Percentiles rank a stretch among this genome's conserved stretches.
phyloP scores from a whole-genome alignment of 2,888 invertebrate species.

The Sinopyrophorus schimmeli region DNA sequence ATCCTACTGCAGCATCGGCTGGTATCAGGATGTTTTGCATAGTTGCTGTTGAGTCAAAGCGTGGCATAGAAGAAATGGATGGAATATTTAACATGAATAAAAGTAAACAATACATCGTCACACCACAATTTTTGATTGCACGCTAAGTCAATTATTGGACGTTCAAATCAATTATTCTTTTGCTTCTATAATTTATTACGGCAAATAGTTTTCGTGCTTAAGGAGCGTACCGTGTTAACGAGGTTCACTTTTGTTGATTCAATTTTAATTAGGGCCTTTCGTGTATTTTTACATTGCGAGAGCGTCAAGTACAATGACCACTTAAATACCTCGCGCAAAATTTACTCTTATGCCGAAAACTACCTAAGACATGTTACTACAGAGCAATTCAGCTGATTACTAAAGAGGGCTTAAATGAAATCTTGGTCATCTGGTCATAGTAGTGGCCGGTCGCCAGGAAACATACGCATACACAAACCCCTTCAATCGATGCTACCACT shows the following conservation, averaged over 20 bases:
- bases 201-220: constrained; percentile 35
- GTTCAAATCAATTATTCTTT: constrained; percentile 37
- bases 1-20: constrained; percentile 79
- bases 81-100: constrained; percentile 38
- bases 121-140: constrained; percentile 7
- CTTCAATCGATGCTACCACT: constrained; percentile 39
- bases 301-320: constrained; percentile 9
- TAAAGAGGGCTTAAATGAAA: constrained; percentile 24
- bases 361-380: constrained; percentile 11
- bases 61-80: constrained; percentile 63
- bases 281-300: constrained; percentile 12
- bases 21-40: constrained; percentile 83
- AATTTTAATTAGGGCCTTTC: constrained; percentile 18
- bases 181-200: constrained; percentile 37
- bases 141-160: constrained; percentile 17
- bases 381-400: constrained; percentile 23
- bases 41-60: constrained; percentile 81
- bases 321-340: constrained; percentile 10
- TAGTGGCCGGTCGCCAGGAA: constrained; percentile 47
- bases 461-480: constrained; percentile 45
- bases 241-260: constrained; percentile 36
- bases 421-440: constrained; percentile 47
- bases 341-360: constrained; percentile 6
- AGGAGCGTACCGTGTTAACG: constrained; percentile 23
- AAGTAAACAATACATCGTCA: constrained; percentile 42